These are phyloP conservation scores for Lithosia quadra DNA, from an alignment of 2,888 invertebrate genomes.

Conservation along the genomic window DNA sequence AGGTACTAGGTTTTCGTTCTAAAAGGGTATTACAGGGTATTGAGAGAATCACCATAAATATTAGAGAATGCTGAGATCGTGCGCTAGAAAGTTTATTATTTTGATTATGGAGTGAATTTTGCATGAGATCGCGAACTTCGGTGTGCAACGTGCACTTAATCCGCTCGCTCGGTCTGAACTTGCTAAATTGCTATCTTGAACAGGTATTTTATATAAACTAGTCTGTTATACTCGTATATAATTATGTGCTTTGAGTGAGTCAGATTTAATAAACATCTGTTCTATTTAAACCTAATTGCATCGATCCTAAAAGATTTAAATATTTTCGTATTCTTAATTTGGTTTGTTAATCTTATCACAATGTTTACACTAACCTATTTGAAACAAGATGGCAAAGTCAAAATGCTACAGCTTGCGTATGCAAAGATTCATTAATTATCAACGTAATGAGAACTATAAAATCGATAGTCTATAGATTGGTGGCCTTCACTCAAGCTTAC, in stretches of 20 bases:
- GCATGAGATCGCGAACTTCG: constrained; percentile 32
- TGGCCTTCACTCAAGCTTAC: neutral
- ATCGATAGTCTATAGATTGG: neutral
- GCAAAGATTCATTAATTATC: no score
- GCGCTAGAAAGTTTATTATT: constrained; percentile 38
- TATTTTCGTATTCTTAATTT: no score
- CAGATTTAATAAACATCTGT: no score
- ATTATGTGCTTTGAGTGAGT: no score
- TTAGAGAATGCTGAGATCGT: constrained; percentile 66
- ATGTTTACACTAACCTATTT: no score
- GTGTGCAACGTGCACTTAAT: constrained; percentile 23
- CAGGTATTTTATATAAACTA: constrained; percentile 25
- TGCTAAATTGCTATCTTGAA: constrained; percentile 21
- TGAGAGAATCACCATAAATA: constrained; percentile 71
- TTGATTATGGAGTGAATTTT: constrained; percentile 44
- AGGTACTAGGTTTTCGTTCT: constrained; percentile 59
- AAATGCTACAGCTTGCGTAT: no score
- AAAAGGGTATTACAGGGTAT: constrained; percentile 58
- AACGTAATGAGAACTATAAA: neutral
- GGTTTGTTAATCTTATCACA: no score
- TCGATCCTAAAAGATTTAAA: no score
- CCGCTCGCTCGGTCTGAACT: constrained; percentile 14
- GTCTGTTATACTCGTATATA: neutral
- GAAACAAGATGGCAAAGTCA: no score
- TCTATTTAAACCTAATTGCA: no score